phyloP scores from a whole-genome alignment of 2,113 vertebrate species.

The Neomonachus schauinslandi region DNA sequence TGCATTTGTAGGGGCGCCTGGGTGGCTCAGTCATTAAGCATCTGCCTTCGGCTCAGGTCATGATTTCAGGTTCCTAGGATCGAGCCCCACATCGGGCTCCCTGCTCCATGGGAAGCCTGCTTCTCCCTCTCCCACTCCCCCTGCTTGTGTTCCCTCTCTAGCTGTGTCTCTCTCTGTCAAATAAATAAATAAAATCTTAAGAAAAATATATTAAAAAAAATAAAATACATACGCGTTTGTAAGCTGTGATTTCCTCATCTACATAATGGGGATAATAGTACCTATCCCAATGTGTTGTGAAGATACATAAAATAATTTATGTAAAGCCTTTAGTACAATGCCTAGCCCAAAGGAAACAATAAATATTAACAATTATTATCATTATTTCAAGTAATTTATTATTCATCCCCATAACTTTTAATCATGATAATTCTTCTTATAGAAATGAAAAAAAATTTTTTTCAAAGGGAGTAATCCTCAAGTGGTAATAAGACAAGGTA shows the following conservation, averaged over 20 bases:
- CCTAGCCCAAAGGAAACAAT: neutral
- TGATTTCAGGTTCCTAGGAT: too few relatives aligned
- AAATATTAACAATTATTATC: neutral
- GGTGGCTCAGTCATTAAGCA: too few relatives aligned
- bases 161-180: too few relatives aligned
- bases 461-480: neutral
- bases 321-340: neutral
- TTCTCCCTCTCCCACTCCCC: too few relatives aligned
- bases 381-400: neutral
- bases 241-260: neutral
- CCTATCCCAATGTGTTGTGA: neutral
- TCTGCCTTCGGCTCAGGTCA: too few relatives aligned
- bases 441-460: neutral
- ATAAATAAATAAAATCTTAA: too few relatives aligned
- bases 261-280: neutral
- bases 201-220: too few relatives aligned
- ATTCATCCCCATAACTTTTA: neutral
- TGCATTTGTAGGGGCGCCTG: neutral
- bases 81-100: too few relatives aligned
- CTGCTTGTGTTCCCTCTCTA: too few relatives aligned
- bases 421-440: neutral
- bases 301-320: neutral
- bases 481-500: neutral
- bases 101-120: too few relatives aligned
- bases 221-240: neutral